Evolutionary conservation across 2,797 vertebrate genomes (phyloP), one percentile per base, ranked within the genome.

Genomic region (Spheniscus humboldti): DNA sequence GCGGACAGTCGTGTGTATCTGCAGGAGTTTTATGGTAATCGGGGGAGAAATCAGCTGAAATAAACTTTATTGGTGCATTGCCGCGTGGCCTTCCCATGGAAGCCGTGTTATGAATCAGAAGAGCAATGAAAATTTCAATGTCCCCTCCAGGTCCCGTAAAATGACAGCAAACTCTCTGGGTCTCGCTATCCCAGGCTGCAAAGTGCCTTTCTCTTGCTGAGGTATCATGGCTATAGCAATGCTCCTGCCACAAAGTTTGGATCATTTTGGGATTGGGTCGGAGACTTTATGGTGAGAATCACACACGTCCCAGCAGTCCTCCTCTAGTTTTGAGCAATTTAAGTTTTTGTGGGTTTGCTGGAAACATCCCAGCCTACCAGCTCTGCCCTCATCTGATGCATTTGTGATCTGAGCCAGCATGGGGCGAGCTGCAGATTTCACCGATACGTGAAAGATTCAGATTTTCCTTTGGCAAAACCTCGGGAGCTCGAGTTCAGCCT

Each of bases 101-200:
- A 88, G 52, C 77, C 13, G 10, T 39, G 82, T 27, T 67, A 35
- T 93, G 93, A 96, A 93, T 94, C 91, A 76, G 55, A 90, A 59
- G 79, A 86, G 73, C 79, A 47, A 62, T 84, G 86, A 87, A 92
- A 95, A 74, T 52, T 11, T 73, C 52, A 45, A 33, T 56, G 80
- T 84, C 71, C 83, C 85, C 71, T 85, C 37, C 86, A 90, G 83
- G 59, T 69, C 90, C 80, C 3, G 8, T 79, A 68, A 93, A 93
- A 90, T 50, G 53, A 41, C 56, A 75, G 7, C 56, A 48, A 41
- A 72, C 27, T 1, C 67, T 33, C 25, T 67, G 69, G 91, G 79
- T 80, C 60, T 88, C 0, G 0, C 35, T 52, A 9, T 30, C 83
- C 35, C 9, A 4, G 55, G 63, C n/a, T 88, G 62, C 37, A 35